phyloP scores from a whole-genome alignment of 2,888 invertebrate genomes.

The Caenorhabditis plicata region DNA sequence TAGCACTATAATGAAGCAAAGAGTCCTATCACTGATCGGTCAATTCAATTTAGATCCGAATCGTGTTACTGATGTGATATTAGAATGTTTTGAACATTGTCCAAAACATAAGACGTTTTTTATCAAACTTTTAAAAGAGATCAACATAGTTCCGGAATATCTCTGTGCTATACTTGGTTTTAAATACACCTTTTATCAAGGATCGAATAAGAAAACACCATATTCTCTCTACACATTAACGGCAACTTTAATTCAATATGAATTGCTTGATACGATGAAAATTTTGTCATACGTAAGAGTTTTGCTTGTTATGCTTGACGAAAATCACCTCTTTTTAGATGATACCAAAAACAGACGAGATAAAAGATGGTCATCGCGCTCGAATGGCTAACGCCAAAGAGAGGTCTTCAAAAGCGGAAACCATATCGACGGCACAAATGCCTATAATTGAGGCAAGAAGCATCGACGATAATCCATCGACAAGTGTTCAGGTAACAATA shows the following conservation, averaged over 20 bases:
- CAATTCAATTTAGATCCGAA: constrained; percentile 99
- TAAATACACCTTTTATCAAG: constrained; percentile 76
- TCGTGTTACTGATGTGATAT: constrained; percentile 79
- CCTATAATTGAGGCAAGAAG: constrained; percentile 14
- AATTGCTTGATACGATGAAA: constrained; percentile 81
- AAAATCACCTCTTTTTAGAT: constrained; percentile 31
- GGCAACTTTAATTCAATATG: constrained; percentile 84
- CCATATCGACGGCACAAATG: constrained; percentile 38
- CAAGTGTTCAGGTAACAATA: background rate
- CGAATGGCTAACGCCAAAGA: constrained; percentile 68
- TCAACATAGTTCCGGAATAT: constrained; percentile 84
- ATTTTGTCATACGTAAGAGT: constrained; percentile 84
- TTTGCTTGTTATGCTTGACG: background rate
- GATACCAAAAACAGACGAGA: constrained; percentile 42
- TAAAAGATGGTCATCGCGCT: constrained; percentile 44
- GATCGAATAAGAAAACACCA: constrained; percentile 37
- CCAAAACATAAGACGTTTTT: constrained; percentile 71
- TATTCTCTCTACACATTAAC: constrained; percentile 82
- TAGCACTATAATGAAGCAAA: constrained; percentile 24
- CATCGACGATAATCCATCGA: constrained; percentile 11
- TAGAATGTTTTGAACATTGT: constrained; percentile 86
- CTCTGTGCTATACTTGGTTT: constrained; percentile 78
- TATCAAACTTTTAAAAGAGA: constrained; percentile 81
- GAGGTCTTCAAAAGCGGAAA: constrained; percentile 77
- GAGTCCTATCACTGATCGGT: constrained; percentile 50